A percentile compares a stretch with the other conserved stretches of the same genome.
These are phyloP conservation scores for Phyllotreta cruciferae DNA, from an alignment of 2,888 invertebrate species.

Conservation along the genomic window DNA sequence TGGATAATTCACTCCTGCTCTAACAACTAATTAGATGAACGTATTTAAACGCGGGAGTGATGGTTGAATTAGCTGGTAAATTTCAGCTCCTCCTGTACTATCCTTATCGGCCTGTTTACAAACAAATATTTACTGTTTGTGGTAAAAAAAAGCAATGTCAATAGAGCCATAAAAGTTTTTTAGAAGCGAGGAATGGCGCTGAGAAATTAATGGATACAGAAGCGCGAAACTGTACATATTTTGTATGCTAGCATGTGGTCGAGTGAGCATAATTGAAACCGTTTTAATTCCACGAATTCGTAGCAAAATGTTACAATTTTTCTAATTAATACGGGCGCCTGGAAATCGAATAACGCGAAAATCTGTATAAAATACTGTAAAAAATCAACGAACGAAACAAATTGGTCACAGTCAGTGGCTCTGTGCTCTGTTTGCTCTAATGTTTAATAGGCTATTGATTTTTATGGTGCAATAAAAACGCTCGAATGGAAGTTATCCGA, in stretches of 20 bases:
- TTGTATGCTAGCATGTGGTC: background rate
- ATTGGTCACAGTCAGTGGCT: constrained; percentile 15
- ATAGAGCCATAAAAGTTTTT: constrained; percentile 3
- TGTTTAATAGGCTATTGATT: constrained; percentile 29
- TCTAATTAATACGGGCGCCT: too few species aligned
- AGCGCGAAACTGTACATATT: background rate
- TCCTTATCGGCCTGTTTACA: background rate
- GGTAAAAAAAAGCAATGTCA: background rate
- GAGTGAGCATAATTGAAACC: background rate
- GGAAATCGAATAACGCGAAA: too few species aligned
- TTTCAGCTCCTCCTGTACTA: background rate
- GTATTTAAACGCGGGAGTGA: background rate
- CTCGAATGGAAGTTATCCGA: constrained; percentile 16
- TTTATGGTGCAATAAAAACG: constrained; percentile 26
- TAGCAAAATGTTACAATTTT: too few species aligned
- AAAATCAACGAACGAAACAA: constrained; percentile 25
- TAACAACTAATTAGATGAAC: background rate
- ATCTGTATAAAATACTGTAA: constrained; percentile 11
- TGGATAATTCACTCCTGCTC: too few species aligned
- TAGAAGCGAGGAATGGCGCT: constrained; percentile 2
- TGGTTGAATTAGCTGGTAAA: background rate
- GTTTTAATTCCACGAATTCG: too few species aligned
- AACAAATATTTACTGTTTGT: background rate
- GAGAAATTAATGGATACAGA: background rate
- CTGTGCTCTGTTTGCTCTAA: constrained; percentile 10